phyloP scores from a whole-genome alignment of 2,888 invertebrate species.

The Andrena flavipes region DNA sequence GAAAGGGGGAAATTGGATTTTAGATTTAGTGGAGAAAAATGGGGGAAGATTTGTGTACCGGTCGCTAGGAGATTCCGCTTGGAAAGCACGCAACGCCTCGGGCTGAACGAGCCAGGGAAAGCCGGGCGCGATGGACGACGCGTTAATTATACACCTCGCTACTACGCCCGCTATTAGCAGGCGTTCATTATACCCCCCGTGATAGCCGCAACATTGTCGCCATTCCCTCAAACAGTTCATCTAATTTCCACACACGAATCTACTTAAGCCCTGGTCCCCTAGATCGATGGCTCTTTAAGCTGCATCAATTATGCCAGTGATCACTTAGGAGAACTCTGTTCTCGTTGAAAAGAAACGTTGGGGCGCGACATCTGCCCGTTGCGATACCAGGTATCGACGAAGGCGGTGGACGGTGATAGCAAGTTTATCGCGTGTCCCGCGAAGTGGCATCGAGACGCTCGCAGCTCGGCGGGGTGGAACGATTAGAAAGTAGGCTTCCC shows the following conservation, averaged over 20 bases:
- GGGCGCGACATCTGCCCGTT: too few relatives aligned
- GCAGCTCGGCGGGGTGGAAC: neutral
- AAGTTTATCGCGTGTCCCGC: slow-evolving; percentile 40
- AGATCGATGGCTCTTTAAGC: slow-evolving; percentile 11
- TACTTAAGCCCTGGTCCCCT: slow-evolving; percentile 13
- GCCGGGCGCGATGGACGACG: slow-evolving; percentile 38
- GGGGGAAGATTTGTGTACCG: slow-evolving; percentile 1
- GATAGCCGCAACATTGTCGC: slow-evolving; percentile 54
- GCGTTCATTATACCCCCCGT: slow-evolving; percentile 46
- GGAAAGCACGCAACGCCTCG: slow-evolving; percentile 5
- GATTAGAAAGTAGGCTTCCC: slow-evolving; percentile 67
- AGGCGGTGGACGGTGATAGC: slow-evolving; percentile 77
- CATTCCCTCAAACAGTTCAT: slow-evolving; percentile 50
- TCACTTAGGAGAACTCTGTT: neutral
- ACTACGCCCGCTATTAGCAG: slow-evolving; percentile 42
- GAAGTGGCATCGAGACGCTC: slow-evolving; percentile 39
- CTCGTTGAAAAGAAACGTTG: too few relatives aligned
- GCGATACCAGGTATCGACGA: slow-evolving; percentile 69
- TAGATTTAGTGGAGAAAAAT: neutral
- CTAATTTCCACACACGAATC: slow-evolving; percentile 40
- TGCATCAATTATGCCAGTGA: too few relatives aligned
- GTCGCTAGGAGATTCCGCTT: neutral
- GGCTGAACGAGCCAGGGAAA: slow-evolving; percentile 27
- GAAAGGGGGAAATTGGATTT: slow-evolving; percentile 6
- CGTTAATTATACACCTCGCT: slow-evolving; percentile 53